Evolutionary conservation across 2,797 vertebrate species (phyloP).

Genomic region (Brotula barbata): DNA sequence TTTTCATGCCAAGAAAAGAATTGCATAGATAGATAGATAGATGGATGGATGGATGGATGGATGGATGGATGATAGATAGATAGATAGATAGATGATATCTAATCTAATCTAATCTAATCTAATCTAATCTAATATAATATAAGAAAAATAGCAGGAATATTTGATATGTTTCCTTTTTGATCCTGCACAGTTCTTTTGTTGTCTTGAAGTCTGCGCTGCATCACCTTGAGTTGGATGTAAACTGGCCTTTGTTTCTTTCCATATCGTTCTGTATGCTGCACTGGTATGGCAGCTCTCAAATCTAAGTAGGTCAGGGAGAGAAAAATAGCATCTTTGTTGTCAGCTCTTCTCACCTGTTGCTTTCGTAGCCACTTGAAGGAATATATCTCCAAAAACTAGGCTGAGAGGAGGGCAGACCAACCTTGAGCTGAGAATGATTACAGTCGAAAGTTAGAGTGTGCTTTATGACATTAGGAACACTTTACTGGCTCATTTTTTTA

Average conservation of each 20-base stretch:
- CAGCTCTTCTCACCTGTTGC: conserved; percentile 61
- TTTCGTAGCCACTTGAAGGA: conserved; percentile 42
- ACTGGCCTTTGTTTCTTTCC: conserved; percentile 21
- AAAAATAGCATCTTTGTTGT: conserved; percentile 70
- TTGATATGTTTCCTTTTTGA: not conserved
- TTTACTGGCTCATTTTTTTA: conserved; percentile 13
- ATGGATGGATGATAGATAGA: too few species aligned
- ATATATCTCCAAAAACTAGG: conserved; percentile 50
- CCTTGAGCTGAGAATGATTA: conserved; percentile 48
- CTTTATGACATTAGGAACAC: conserved; percentile 20
- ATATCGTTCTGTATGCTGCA: conserved; percentile 40
- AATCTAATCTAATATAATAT: too few species aligned
- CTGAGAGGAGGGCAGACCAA: conserved; percentile 55
- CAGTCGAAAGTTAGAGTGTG: not conserved
- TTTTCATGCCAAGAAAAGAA: not conserved
- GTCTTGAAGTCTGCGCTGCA: too few species aligned
- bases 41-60: too few species aligned
- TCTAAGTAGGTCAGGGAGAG: conserved; percentile 62
- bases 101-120: too few species aligned
- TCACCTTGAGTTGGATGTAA: conserved; percentile 1
- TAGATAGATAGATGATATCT: too few species aligned
- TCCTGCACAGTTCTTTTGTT: not conserved
- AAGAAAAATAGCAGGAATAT: conserved; percentile 4
- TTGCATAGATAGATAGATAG: too few species aligned
- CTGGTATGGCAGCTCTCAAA: conserved; percentile 44